These are phyloP conservation scores for Colletes gigas DNA, from an alignment of 1,140 invertebrate species.

Conservation along the genomic window DNA sequence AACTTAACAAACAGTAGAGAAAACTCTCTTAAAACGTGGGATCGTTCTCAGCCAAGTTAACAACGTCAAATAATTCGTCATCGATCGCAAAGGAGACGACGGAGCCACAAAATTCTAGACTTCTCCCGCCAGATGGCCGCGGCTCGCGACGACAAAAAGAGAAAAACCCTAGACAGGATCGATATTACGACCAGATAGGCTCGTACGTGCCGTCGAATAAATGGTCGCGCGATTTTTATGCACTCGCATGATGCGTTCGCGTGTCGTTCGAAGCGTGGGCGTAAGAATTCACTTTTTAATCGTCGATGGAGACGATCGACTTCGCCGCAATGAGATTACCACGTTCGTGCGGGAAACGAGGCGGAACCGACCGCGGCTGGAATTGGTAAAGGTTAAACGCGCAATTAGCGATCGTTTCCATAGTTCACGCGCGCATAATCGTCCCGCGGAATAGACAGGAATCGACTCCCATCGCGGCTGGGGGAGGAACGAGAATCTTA, in stretches of 20 bases:
- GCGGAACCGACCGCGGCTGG: constrained; percentile 7
- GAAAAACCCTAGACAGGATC: constrained; percentile 15
- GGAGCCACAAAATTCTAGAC: background rate
- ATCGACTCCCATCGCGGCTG: background rate
- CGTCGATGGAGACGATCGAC: too few relatives aligned
- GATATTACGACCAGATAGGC: constrained; percentile 26
- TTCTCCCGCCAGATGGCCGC: constrained; percentile 28
- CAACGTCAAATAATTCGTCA: constrained; percentile 7
- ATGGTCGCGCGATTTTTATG: constrained; percentile 18
- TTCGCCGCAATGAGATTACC: too few relatives aligned
- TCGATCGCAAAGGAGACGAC: background rate
- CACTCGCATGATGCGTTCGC: background rate
- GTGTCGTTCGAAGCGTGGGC: too few relatives aligned
- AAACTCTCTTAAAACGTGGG: background rate
- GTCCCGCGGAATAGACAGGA: background rate
- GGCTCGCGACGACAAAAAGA: background rate
- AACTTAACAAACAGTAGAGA: background rate
- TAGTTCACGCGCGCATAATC: background rate
- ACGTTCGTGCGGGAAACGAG: too few relatives aligned
- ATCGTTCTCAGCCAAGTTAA: background rate
- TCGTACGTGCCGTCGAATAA: constrained; percentile 8
- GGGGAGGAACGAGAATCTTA: constrained; percentile 1
- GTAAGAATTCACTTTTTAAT: too few relatives aligned
- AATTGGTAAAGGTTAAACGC: constrained; percentile 68
- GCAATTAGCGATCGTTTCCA: constrained; percentile 58